Conservation (phyloP, 2,113 vertebrate genomes). For the Puntigrus tetrazona region DNA sequence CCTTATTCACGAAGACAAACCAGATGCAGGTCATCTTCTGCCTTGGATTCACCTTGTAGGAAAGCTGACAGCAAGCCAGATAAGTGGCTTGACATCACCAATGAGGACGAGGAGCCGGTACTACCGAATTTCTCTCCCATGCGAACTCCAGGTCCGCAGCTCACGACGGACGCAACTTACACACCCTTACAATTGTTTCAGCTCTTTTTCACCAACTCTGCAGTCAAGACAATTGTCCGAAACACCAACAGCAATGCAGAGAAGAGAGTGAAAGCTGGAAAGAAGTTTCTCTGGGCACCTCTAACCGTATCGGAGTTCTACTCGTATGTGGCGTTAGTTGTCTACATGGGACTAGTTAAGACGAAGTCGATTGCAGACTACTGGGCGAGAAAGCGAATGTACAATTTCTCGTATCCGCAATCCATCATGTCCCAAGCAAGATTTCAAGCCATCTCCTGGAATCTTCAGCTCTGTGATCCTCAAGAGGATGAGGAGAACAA, state of each 20-base stretch:
- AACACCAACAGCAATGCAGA: conserved; percentile 44
- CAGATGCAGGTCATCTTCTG: background rate
- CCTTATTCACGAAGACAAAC: background rate
- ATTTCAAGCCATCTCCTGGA: conserved; percentile 32
- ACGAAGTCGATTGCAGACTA: background rate
- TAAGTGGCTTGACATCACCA: background rate
- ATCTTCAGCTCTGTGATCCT: conserved; percentile 45
- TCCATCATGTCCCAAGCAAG: conserved; percentile 34
- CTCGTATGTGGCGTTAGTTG: conserved; percentile 28
- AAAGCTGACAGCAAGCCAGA: background rate
- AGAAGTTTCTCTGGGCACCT: conserved; percentile 5
- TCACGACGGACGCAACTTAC: background rate
- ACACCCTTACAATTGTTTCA: conserved; percentile 39
- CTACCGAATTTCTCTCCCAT: background rate
- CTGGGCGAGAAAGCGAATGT: conserved; percentile 5
- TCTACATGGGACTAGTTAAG: conserved; percentile 45
- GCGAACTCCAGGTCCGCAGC: conserved; percentile 19
- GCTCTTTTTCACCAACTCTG: conserved; percentile 33
- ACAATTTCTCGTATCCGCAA: conserved; percentile 25
- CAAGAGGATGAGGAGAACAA: conserved; percentile 38
- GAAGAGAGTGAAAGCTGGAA: background rate
- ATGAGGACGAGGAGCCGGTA: background rate
- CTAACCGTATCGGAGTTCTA: conserved; percentile 18
- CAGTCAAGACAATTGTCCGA: conserved; percentile 8
- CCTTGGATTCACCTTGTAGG: background rate